Conservation (phyloP, 2,888 invertebrate genomes). For the Rhagonycha fulva region DNA sequence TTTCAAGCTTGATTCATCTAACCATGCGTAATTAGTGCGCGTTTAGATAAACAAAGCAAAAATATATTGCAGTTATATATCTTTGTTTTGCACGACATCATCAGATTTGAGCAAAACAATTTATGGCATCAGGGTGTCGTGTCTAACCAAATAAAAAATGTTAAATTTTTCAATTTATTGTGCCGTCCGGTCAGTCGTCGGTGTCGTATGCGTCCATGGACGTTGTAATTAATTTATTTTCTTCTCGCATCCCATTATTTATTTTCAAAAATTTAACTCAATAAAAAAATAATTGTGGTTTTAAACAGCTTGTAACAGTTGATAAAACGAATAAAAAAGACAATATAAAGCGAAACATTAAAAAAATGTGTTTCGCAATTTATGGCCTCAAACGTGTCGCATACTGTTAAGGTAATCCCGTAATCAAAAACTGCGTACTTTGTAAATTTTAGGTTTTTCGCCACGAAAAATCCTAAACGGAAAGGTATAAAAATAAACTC, state of each 20-base stretch:
- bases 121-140: constrained; percentile 14
- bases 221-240: neutral
- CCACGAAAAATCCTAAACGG: neutral
- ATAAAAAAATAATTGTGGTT: neutral
- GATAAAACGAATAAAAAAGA: neutral
- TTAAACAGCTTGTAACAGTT: neutral
- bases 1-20: constrained; percentile 25
- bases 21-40: constrained; percentile 25
- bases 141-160: neutral
- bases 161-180: neutral
- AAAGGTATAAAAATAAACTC: neutral
- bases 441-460: neutral
- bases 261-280: neutral
- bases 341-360: neutral
- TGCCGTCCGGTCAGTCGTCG: neutral
- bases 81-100: constrained; percentile 25
- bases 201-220: neutral
- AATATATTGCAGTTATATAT: constrained; percentile 27
- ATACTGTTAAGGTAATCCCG: neutral
- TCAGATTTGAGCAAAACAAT: constrained; percentile 23
- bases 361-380: neutral
- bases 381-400: neutral
- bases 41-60: constrained; percentile 29
- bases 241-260: neutral
- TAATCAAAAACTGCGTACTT: neutral